A percentile compares a stretch with the other conserved stretches of the same genome.
phyloP scores from a whole-genome alignment of 2,888 invertebrate genomes.

The Ctenicera cuprea region DNA sequence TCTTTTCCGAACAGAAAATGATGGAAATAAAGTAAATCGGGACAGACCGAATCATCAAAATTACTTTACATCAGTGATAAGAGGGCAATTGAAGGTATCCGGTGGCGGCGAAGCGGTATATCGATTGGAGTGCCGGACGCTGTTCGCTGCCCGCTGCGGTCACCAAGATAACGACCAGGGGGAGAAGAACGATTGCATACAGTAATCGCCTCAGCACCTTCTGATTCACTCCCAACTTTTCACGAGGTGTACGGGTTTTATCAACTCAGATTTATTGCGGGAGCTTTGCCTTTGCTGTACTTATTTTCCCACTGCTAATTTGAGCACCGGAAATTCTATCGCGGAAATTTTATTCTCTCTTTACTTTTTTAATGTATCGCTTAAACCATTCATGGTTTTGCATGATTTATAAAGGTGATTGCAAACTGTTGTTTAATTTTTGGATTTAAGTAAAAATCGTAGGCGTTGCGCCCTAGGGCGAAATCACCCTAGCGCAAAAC shows the following conservation, averaged over 20 bases:
- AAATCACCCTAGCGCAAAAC: no score
- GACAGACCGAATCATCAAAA: conserved; percentile 48
- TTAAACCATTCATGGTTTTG: background rate
- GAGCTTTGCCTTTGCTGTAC: conserved; percentile 43
- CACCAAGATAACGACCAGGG: conserved; percentile 58
- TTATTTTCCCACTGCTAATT: conserved; percentile 48
- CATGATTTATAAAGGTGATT: no score
- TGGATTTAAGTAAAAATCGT: no score
- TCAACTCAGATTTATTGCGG: conserved; percentile 52
- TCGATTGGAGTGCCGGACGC: conserved; percentile 58
- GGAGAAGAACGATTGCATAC: conserved; percentile 59
- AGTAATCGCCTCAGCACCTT: conserved; percentile 60
- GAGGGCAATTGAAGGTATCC: conserved; percentile 60
- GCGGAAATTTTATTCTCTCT: conserved; percentile 31
- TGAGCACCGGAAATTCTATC: conserved; percentile 41
- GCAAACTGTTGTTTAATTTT: no score
- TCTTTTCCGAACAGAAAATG: background rate
- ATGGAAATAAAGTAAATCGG: conserved; percentile 33
- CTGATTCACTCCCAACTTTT: conserved; percentile 53
- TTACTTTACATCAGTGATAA: conserved; percentile 54
- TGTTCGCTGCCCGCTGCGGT: conserved; percentile 56
- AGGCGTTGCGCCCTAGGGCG: no score
- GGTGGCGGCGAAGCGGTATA: conserved; percentile 56
- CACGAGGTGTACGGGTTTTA: conserved; percentile 53
- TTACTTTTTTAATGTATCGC: conserved; percentile 23